These are phyloP conservation scores for Epistrophe grossulariae DNA, from an alignment of 2,888 invertebrate species.

Conservation along the genomic window DNA sequence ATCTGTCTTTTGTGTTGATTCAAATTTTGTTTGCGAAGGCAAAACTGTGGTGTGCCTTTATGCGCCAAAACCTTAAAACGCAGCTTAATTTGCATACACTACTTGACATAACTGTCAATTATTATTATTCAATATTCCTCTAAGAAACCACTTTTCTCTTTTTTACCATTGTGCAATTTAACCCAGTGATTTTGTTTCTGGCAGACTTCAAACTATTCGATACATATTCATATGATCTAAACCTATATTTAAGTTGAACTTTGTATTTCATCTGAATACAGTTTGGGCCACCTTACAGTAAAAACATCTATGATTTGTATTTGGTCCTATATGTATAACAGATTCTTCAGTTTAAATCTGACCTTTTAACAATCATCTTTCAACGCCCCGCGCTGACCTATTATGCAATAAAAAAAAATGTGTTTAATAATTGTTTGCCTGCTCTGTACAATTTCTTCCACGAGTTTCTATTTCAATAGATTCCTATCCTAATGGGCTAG, in stretches of 20 bases:
- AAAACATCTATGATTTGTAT: not conserved
- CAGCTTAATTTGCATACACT: no score
- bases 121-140: no score
- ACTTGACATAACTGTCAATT: no score
- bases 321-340: not conserved
- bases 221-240: no score
- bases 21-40: no score
- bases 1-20: no score
- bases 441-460: conserved; percentile 19
- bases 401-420: conserved; percentile 58
- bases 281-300: not conserved
- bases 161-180: no score
- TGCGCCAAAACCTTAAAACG: no score
- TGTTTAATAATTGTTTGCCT: conserved; percentile 23
- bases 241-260: conserved; percentile 1
- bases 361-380: conserved; percentile 51
- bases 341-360: conserved; percentile 55
- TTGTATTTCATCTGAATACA: no score
- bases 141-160: no score
- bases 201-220: no score
- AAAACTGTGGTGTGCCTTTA: no score
- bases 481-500: conserved; percentile 21
- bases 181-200: not conserved
- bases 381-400: conserved; percentile 55
- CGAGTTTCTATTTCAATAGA: conserved; percentile 55